A percentile compares a stretch with the other conserved stretches of the same genome.
phyloP scores from a whole-genome alignment of 2,113 vertebrate genomes.

The Scomber japonicus region DNA sequence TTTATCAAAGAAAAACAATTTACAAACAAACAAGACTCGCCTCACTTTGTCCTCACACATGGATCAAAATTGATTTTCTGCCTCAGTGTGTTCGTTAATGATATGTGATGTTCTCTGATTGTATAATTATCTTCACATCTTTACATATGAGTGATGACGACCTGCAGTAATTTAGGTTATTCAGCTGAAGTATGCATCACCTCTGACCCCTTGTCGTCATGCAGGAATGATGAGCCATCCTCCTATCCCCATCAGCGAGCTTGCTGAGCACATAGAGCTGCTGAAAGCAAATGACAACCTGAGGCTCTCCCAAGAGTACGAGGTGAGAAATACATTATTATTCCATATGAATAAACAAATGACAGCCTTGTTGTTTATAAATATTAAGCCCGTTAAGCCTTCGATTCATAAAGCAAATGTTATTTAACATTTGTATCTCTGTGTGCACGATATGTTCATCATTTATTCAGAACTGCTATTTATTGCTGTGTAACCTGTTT shows the following conservation, averaged over 20 bases:
- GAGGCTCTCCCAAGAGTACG: constrained; percentile 97
- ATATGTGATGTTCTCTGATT: constrained; percentile 65
- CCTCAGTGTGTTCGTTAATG: constrained; percentile 65
- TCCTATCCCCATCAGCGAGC: constrained; percentile 92
- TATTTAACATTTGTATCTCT: constrained; percentile 62
- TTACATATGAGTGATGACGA: constrained; percentile 47
- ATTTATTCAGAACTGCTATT: constrained; percentile 72
- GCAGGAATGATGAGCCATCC: constrained; percentile 95
- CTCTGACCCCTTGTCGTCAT: constrained; percentile 49
- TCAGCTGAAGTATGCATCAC: not conserved
- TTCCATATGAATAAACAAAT: constrained; percentile 35
- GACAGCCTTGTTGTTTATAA: constrained; percentile 30
- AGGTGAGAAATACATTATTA: constrained; percentile 85
- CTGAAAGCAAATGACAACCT: constrained; percentile 99
- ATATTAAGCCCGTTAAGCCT: constrained; percentile 52
- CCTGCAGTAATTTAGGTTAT: constrained; percentile 32
- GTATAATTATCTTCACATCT: constrained; percentile 59
- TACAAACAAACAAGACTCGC: constrained; percentile 70
- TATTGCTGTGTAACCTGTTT: constrained; percentile 53
- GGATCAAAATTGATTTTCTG: constrained; percentile 81
- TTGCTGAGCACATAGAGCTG: constrained; percentile 96
- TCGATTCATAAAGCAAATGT: constrained; percentile 54
- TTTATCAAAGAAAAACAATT: constrained; percentile 82
- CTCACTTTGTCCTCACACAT: constrained; percentile 69
- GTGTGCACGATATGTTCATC: constrained; percentile 54